phyloP scores from a whole-genome alignment of 2,888 invertebrate genomes.

The Neoascia interrupta region DNA sequence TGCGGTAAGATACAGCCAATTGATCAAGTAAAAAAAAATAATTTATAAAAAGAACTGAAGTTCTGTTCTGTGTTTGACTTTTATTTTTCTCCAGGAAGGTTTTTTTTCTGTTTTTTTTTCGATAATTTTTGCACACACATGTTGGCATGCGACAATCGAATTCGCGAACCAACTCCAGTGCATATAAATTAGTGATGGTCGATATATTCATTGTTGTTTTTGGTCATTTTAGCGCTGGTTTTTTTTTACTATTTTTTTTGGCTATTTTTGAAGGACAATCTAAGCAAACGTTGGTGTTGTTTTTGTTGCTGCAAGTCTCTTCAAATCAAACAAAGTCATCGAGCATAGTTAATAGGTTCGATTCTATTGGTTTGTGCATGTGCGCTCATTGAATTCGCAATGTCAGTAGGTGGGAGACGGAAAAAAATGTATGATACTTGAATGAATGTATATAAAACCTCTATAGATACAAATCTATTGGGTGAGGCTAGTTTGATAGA shows the following conservation, averaged over 20 bases:
- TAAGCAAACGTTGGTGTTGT: conserved; percentile 36
- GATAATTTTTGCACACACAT: conserved; percentile 65
- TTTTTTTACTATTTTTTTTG: conserved; percentile 31
- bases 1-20: no score
- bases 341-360: conserved; percentile 58
- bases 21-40: no score
- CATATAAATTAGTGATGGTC: conserved; percentile 68
- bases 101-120: conserved; percentile 29
- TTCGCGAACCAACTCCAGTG: conserved; percentile 56
- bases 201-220: conserved; percentile 55
- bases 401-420: conserved; percentile 61
- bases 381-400: conserved; percentile 68
- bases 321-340: conserved; percentile 15
- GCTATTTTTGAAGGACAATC: conserved; percentile 64
- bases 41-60: no score
- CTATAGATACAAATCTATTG: conserved; percentile 42
- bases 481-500: conserved; percentile 66
- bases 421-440: conserved; percentile 40
- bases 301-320: no score
- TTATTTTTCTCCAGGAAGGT: conserved; percentile 12
- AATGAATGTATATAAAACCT: not conserved
- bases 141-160: conserved; percentile 68
- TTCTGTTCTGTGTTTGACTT: conserved; percentile 22
- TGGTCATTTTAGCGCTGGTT: conserved; percentile 53
- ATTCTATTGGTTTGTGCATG: conserved; percentile 66